Evolutionary conservation across 2,888 invertebrate genomes (phyloP).

Genomic region (Serripes groenlandicus): DNA sequence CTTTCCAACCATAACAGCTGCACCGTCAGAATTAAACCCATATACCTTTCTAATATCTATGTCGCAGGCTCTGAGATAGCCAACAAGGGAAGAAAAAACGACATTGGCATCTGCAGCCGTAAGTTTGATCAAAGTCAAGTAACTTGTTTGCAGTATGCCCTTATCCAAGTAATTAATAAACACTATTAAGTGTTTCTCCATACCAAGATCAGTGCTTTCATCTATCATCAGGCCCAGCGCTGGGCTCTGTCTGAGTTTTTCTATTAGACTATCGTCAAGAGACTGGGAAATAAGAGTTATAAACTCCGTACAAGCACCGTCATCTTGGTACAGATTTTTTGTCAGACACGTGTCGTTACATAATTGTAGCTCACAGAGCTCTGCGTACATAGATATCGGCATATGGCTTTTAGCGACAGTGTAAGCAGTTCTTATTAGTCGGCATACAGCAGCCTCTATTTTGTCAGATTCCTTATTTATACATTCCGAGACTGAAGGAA

Average conservation of each 20-base stretch:
- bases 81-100: slow-evolving; percentile 6
- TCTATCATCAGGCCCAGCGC: slow-evolving; percentile 39
- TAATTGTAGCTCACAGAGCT: slow-evolving; percentile 10
- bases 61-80: slow-evolving; percentile 37
- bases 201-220: slow-evolving; percentile 42
- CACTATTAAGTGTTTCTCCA: slow-evolving; percentile 47
- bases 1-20: slow-evolving; percentile 46
- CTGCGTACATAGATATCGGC: slow-evolving; percentile 30
- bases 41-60: slow-evolving; percentile 36
- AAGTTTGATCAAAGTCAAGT: slow-evolving; percentile 27
- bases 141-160: slow-evolving; percentile 21
- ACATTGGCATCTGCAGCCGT: slow-evolving; percentile 31
- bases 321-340: slow-evolving; percentile 26
- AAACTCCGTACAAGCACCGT: slow-evolving; percentile 38
- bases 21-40: slow-evolving; percentile 50
- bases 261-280: slow-evolving; percentile 26
- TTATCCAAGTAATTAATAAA: slow-evolving; percentile 31
- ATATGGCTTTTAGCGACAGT: slow-evolving; percentile 18
- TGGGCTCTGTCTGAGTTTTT: slow-evolving; percentile 36
- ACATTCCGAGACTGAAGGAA: slow-evolving; percentile 23
- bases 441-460: slow-evolving; percentile 40
- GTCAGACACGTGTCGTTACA: slow-evolving; percentile 36
- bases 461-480: slow-evolving; percentile 23
- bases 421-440: slow-evolving; percentile 39
- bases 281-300: slow-evolving; percentile 23